Evolutionary conservation across 2,113 vertebrate species (phyloP).

Genomic region (Tamias sibiricus): DNA sequence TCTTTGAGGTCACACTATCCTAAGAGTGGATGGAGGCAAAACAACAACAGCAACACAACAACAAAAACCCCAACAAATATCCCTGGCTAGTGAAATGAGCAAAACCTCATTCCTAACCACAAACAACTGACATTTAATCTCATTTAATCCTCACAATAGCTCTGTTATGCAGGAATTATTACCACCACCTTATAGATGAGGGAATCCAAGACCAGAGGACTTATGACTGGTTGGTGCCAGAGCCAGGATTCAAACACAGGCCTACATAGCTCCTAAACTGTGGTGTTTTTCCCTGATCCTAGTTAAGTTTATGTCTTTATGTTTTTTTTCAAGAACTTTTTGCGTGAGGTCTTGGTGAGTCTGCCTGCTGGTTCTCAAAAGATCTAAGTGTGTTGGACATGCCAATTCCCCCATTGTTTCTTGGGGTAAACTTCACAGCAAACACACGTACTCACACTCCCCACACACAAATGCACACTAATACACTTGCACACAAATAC

Average conservation of each 20-base stretch:
- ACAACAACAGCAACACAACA: too few species aligned
- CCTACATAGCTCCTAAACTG: neutral
- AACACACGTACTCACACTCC: neutral
- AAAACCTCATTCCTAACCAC: neutral
- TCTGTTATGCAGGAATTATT: neutral
- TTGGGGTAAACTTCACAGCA: neutral
- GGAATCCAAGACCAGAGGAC: slow-evolving; percentile 21
- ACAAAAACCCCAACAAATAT: neutral
- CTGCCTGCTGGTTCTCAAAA: neutral
- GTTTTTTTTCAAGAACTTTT: slow-evolving; percentile 35
- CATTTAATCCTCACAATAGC: neutral
- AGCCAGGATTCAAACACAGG: slow-evolving; percentile 2
- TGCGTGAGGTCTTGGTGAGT: neutral
- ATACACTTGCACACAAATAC: neutral
- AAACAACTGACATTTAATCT: neutral
- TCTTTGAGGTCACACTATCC: neutral
- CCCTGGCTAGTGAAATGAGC: neutral
- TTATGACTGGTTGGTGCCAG: neutral
- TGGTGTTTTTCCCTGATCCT: neutral
- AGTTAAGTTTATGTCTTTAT: neutral
- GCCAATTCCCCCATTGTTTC: neutral
- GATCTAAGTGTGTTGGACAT: neutral
- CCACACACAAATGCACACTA: neutral
- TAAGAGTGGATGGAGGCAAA: neutral
- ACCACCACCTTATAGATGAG: neutral